Percentiles rank a stretch among this genome's conserved stretches.
phyloP scores from a whole-genome alignment of 1,140 invertebrate species.

The Liolophura sinensis region DNA sequence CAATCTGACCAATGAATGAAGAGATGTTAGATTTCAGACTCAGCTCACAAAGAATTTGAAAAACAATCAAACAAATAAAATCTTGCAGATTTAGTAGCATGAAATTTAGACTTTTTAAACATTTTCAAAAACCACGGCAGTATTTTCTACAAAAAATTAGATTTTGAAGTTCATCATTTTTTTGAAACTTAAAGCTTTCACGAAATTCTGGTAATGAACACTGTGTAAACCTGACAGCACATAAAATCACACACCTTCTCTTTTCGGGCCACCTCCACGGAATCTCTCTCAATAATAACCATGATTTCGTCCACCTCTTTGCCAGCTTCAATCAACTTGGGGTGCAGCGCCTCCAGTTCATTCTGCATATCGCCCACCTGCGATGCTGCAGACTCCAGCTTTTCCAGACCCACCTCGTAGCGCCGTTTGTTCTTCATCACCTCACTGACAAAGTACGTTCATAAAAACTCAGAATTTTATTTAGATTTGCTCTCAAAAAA shows the following conservation, averaged over 20 bases:
- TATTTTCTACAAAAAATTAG: no score
- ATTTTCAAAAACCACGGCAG: no score
- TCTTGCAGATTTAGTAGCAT: no score
- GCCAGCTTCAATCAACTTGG: slow-evolving; percentile 69
- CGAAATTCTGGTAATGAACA: no score
- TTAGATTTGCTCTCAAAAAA: no score
- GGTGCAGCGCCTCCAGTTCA: slow-evolving; percentile 83
- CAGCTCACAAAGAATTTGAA: no score
- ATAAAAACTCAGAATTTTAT: neutral
- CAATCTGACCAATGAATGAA: slow-evolving; percentile 37
- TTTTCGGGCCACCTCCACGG: slow-evolving; percentile 59
- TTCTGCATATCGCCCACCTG: slow-evolving; percentile 74
- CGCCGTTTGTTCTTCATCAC: slow-evolving; percentile 72
- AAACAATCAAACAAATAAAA: no score
- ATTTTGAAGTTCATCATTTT: no score
- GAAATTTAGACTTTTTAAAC: no score
- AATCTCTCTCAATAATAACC: slow-evolving; percentile 57
- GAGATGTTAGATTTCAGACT: slow-evolving; percentile 5
- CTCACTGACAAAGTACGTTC: slow-evolving; percentile 58
- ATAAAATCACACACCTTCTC: slow-evolving; percentile 48
- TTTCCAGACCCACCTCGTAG: slow-evolving; percentile 62
- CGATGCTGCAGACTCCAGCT: slow-evolving; percentile 55
- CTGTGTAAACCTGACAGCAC: no score
- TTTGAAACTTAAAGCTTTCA: no score
- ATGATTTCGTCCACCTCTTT: slow-evolving; percentile 59